phyloP scores from a whole-genome alignment of 2,888 invertebrate genomes.

The Leptarthrus brevirostris region DNA sequence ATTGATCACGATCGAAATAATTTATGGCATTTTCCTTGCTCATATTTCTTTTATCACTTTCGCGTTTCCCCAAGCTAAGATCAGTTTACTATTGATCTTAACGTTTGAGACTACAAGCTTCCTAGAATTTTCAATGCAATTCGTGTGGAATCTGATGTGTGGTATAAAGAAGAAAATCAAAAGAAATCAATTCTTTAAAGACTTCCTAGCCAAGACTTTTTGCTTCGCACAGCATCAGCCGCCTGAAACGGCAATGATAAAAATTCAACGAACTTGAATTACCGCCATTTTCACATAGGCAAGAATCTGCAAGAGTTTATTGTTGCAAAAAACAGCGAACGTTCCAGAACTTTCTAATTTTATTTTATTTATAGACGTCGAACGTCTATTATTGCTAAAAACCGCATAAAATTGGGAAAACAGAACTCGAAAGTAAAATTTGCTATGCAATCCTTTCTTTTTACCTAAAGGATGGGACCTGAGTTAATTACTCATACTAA shows the following conservation, averaged over 20 bases:
- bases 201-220: constrained; percentile 11
- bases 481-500: neutral
- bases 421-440: neutral
- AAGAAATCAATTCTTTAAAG: constrained; percentile 29
- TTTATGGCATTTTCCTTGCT: constrained; percentile 35
- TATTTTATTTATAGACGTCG: neutral
- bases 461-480: neutral
- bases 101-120: constrained; percentile 18
- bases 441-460: neutral
- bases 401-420: neutral
- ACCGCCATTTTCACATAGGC: neutral
- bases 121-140: constrained; percentile 21
- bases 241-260: constrained; percentile 1
- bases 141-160: neutral
- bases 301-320: neutral
- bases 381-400: neutral
- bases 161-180: neutral
- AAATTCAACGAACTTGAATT: neutral
- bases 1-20: constrained; percentile 40
- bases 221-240: neutral
- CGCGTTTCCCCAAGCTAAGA: constrained; percentile 11
- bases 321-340: neutral
- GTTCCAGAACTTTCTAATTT: neutral
- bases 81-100: constrained; percentile 15
- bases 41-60: constrained; percentile 35